These are phyloP conservation scores for Plagodis pulveraria DNA, from an alignment of 2,888 invertebrate species.

Conservation along the genomic window DNA sequence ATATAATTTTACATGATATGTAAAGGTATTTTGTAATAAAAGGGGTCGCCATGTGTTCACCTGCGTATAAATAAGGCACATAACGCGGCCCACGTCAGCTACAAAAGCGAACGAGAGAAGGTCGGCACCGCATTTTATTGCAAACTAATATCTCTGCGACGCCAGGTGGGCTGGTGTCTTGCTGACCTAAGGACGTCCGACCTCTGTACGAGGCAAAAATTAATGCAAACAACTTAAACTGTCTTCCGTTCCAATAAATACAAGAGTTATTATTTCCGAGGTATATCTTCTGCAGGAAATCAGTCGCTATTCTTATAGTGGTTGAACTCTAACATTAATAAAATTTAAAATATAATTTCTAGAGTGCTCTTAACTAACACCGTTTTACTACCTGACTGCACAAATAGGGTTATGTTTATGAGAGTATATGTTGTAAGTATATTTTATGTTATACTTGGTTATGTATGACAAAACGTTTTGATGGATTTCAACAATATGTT, in stretches of 20 bases:
- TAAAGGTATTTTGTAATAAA: constrained; percentile 4
- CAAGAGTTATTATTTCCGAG: too few relatives aligned
- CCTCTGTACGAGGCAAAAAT: neutral
- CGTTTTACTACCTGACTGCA: too few relatives aligned
- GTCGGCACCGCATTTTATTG: constrained; percentile 33
- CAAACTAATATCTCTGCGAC: constrained; percentile 40
- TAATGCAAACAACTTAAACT: constrained; percentile 1
- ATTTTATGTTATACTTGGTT: too few relatives aligned
- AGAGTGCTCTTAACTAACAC: too few relatives aligned
- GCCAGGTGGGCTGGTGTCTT: constrained; percentile 9
- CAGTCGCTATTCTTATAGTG: too few relatives aligned
- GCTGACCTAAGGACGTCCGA: neutral
- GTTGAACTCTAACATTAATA: too few relatives aligned
- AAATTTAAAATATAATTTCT: too few relatives aligned
- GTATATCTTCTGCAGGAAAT: too few relatives aligned
- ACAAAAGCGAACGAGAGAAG: constrained; percentile 16
- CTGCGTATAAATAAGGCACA: constrained; percentile 40
- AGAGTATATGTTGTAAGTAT: too few relatives aligned
- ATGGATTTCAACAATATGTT: too few relatives aligned
- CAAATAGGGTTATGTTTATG: too few relatives aligned
- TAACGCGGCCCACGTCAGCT: constrained; percentile 31
- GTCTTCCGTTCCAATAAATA: neutral
- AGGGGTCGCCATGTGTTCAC: constrained; percentile 9
- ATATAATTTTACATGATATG: neutral
- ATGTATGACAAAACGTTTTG: too few relatives aligned